A percentile compares a stretch with the other conserved stretches of the same genome.
Conservation (phyloP, 2,113 vertebrate genomes). For the Acrocephalus arundinaceus region DNA sequence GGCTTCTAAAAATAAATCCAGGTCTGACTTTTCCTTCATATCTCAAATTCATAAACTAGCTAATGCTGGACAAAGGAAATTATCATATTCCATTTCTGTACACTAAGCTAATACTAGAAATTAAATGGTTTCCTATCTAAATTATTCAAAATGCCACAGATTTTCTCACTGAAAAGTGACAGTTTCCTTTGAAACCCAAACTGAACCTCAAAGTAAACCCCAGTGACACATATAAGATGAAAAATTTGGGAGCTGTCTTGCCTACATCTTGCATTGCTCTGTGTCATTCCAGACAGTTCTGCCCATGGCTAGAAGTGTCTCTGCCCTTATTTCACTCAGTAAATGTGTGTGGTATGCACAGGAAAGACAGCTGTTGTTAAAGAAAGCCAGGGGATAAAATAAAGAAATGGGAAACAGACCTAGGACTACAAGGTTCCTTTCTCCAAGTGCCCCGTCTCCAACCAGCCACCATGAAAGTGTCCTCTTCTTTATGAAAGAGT, state of each 20-base stretch:
- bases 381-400: background rate
- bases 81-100: background rate
- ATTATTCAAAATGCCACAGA: background rate
- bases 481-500: background rate
- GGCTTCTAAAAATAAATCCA: background rate
- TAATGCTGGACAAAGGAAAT: background rate
- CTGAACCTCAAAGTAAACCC: background rate
- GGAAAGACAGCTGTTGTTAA: background rate
- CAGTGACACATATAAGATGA: background rate
- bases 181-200: background rate
- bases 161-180: background rate
- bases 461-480: background rate
- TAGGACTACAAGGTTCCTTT: background rate
- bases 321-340: background rate
- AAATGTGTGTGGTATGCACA: background rate
- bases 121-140: background rate
- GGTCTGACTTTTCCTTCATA: background rate
- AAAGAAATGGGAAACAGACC: background rate
- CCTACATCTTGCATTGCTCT: background rate
- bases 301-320: background rate
- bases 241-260: background rate
- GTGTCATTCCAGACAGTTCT: background rate
- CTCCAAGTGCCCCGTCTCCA: background rate
- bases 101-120: background rate
- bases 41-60: background rate